Conservation (phyloP, 2,888 invertebrate species). For the Volucella inanis region DNA sequence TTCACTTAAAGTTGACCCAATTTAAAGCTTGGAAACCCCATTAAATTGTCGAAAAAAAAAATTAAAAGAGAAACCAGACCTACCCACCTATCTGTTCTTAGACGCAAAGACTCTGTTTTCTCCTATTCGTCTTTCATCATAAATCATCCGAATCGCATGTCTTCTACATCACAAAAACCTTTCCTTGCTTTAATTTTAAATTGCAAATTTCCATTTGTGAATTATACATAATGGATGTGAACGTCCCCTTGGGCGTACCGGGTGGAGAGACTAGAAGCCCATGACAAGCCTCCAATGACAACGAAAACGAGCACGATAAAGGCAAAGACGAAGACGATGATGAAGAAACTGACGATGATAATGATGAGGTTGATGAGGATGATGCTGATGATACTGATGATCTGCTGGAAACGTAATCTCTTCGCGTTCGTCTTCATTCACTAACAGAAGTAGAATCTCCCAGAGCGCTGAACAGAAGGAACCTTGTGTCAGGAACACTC, state of each 20-base stretch:
- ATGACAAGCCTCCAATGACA: constrained; percentile 19
- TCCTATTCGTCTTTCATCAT: constrained; percentile 41
- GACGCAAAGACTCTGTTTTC: constrained; percentile 40
- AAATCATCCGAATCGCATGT: constrained; percentile 57
- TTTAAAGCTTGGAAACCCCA: not conserved
- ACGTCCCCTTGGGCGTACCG: constrained; percentile 40
- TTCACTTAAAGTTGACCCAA: constrained; percentile 44
- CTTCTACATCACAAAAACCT: constrained; percentile 16
- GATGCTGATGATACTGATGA: constrained; percentile 43
- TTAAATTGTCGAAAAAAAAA: not conserved
- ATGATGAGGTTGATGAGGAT: constrained; percentile 21
- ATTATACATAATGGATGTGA: constrained; percentile 68
- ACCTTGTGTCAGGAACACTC: constrained; percentile 64
- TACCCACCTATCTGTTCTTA: constrained; percentile 8
- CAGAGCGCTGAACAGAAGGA: constrained; percentile 13
- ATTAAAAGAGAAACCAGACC: not conserved
- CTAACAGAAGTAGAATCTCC: not conserved
- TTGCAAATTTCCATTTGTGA: constrained; percentile 71
- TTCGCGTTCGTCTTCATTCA: constrained; percentile 35
- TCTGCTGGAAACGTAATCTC: constrained; percentile 37
- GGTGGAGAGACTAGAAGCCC: constrained; percentile 1
- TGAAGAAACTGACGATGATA: constrained; percentile 16
- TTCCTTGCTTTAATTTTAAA: constrained; percentile 67
- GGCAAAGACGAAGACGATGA: too few species aligned
- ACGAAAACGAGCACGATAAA: constrained; percentile 31